A percentile compares a stretch with the other conserved stretches of the same genome.
Evolutionary conservation across 2,797 vertebrate species (phyloP).

Genomic region (Onychomys torridus): DNA sequence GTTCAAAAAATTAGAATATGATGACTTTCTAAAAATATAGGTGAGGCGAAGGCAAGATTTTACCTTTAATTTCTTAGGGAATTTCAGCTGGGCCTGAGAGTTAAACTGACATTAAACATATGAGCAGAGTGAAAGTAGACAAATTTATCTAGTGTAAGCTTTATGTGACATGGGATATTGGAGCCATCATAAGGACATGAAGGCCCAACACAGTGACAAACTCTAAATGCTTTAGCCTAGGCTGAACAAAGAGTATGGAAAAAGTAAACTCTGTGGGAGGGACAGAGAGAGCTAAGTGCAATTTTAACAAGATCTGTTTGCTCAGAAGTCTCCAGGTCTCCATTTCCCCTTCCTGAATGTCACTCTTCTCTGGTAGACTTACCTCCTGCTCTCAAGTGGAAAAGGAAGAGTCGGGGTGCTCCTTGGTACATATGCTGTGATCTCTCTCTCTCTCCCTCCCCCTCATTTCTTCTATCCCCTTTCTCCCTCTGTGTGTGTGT

Average conservation of each 20-base stretch:
- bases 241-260: not conserved
- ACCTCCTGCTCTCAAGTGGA: not conserved
- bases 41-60: not conserved
- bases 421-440: not conserved
- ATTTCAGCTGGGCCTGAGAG: not conserved
- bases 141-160: slow-evolving; percentile 41
- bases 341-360: not conserved
- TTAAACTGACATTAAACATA: slow-evolving; percentile 15
- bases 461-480: too few species aligned
- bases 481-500: not conserved
- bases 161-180: not conserved
- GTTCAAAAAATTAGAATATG: not conserved
- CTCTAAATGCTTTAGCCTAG: not conserved
- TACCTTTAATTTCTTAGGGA: not conserved
- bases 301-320: slow-evolving; percentile 41
- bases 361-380: not conserved
- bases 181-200: not conserved
- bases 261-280: not conserved
- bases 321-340: not conserved
- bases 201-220: not conserved
- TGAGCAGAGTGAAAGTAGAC: not conserved
- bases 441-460: not conserved
- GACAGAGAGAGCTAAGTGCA: not conserved
- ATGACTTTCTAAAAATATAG: not conserved
- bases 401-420: not conserved